Conservation (phyloP, 2,113 vertebrate species). For the Melanerpes aurifrons region DNA sequence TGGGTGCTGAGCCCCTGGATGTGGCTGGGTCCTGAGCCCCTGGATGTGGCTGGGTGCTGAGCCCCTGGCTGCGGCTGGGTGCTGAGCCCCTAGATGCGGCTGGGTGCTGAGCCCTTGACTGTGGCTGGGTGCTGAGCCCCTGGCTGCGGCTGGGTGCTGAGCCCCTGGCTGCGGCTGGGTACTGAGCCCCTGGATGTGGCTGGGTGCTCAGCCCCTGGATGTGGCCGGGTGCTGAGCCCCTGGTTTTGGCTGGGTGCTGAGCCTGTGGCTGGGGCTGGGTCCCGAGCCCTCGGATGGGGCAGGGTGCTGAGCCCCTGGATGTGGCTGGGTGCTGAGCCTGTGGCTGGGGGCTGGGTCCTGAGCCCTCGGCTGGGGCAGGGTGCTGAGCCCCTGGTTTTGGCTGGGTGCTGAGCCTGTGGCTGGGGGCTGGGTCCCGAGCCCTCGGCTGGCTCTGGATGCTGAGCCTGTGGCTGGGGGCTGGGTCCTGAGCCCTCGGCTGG, state of each 20-base stretch:
- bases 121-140: too few species aligned
- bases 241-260: background rate
- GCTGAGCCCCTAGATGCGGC: too few species aligned
- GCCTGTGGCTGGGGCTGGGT: background rate
- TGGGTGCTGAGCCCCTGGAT: too few species aligned
- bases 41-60: too few species aligned
- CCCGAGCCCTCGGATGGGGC: background rate
- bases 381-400: background rate
- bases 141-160: background rate
- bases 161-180: too few species aligned
- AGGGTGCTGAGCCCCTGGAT: too few species aligned
- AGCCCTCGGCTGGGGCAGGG: background rate
- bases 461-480: too few species aligned
- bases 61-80: too few species aligned
- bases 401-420: background rate
- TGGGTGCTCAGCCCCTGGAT: background rate
- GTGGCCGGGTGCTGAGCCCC: background rate
- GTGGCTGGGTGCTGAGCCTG: too few species aligned
- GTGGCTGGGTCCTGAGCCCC: too few species aligned
- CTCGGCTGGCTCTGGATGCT: background rate
- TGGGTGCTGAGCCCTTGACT: too few species aligned
- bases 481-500: background rate
- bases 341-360: background rate
- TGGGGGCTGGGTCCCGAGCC: background rate
- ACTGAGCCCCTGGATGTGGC: background rate